phyloP scores from a whole-genome alignment of 2,113 vertebrate genomes.

The Hemiprocne comata region DNA sequence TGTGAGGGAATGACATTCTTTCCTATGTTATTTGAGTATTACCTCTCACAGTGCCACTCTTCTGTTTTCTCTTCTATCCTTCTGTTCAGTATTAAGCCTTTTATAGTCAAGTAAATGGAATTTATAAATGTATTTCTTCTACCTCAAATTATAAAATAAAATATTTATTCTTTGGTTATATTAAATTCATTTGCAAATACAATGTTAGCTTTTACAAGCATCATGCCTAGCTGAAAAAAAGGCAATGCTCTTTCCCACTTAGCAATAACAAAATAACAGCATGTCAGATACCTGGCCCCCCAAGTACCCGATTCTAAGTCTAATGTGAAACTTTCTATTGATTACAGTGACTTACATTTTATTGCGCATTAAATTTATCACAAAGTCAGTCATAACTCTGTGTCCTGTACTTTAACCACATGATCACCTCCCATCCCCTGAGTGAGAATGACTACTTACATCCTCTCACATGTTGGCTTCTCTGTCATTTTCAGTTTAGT shows the following conservation, averaged over 20 bases:
- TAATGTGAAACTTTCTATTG: neutral
- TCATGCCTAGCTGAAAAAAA: neutral
- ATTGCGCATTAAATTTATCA: neutral
- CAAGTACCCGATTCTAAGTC: neutral
- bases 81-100: neutral
- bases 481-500: conserved; percentile 48
- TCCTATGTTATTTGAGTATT: neutral
- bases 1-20: neutral
- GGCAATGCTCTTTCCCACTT: neutral
- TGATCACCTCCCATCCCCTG: neutral
- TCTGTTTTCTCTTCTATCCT: neutral
- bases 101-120: neutral
- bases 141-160: neutral
- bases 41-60: neutral
- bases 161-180: neutral
- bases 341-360: neutral
- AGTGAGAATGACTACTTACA: neutral
- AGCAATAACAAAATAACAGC: neutral
- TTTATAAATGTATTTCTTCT: neutral
- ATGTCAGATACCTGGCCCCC: neutral
- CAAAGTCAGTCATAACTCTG: neutral
- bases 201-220: neutral
- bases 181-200: neutral
- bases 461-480: neutral
- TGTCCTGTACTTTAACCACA: neutral